These are phyloP conservation scores for Drosophila santomea DNA, from an alignment of 1,140 invertebrate genomes.

Conservation along the genomic window DNA sequence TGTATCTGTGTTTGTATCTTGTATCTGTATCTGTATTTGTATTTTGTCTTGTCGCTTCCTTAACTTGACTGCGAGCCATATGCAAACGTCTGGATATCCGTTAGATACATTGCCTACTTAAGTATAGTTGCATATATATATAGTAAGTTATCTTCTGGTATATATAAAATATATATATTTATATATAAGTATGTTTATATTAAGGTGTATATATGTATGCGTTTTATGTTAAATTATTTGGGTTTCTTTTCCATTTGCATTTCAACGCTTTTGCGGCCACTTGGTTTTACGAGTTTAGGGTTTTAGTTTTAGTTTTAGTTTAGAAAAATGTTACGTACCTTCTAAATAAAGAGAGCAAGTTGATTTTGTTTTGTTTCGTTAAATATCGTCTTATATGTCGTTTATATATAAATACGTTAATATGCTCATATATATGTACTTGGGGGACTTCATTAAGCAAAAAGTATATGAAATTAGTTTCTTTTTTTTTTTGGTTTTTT, in stretches of 20 bases:
- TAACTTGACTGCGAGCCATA: slow-evolving; percentile 75
- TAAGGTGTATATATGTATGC: slow-evolving; percentile 59
- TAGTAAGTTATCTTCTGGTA: slow-evolving; percentile 55
- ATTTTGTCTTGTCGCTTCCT: slow-evolving; percentile 55
- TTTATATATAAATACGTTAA: slow-evolving; percentile 56
- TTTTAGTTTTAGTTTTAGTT: slow-evolving; percentile 70
- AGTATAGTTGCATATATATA: slow-evolving; percentile 75
- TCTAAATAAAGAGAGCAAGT: slow-evolving; percentile 81
- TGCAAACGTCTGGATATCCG: slow-evolving; percentile 72
- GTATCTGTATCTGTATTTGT: slow-evolving; percentile 10
- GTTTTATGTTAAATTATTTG: slow-evolving; percentile 56
- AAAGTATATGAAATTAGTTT: slow-evolving; percentile 76
- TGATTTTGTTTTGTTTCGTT: slow-evolving; percentile 56
- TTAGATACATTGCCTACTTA: slow-evolving; percentile 79
- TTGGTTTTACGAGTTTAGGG: slow-evolving; percentile 42
- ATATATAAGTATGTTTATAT: slow-evolving; percentile 62
- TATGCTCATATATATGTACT: slow-evolving; percentile 54
- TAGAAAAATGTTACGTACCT: slow-evolving; percentile 76
- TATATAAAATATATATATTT: slow-evolving; percentile 71
- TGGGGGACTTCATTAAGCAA: slow-evolving; percentile 65
- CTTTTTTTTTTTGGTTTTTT: slow-evolving; percentile 26
- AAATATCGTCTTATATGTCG: slow-evolving; percentile 63
- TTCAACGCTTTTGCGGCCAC: slow-evolving; percentile 40
- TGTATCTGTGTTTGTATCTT: slow-evolving; percentile 5
- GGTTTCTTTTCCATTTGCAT: slow-evolving; percentile 35